These are phyloP conservation scores for Tiphia femorata DNA, from an alignment of 2,888 invertebrate species.

Conservation along the genomic window DNA sequence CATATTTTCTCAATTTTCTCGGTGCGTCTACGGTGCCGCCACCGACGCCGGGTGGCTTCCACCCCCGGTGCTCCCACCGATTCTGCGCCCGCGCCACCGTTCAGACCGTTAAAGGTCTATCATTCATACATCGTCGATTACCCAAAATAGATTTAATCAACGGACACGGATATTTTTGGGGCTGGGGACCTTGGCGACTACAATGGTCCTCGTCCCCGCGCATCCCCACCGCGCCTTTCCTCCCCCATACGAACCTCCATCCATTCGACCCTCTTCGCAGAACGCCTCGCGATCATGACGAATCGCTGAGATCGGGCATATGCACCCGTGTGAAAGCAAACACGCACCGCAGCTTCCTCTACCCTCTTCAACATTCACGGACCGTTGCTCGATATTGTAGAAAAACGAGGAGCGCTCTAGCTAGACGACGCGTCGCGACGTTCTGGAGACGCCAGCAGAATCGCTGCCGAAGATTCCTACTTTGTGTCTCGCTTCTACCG, in stretches of 20 bases:
- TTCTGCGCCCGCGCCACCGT: background rate
- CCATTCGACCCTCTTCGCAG: too few species aligned
- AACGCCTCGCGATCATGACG: constrained; percentile 61
- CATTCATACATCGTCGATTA: constrained; percentile 56
- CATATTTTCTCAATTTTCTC: constrained; percentile 34
- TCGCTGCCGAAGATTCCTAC: too few species aligned
- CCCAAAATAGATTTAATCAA: constrained; percentile 60
- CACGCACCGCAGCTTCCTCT: constrained; percentile 41
- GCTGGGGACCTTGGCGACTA: constrained; percentile 33
- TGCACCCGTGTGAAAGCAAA: constrained; percentile 57
- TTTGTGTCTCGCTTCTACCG: too few species aligned
- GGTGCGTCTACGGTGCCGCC: too few species aligned
- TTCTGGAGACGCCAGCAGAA: too few species aligned
- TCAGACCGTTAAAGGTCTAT: constrained; percentile 30
- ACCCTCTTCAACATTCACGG: too few species aligned
- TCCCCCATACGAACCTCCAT: background rate
- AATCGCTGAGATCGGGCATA: constrained; percentile 60
- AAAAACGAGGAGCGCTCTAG: too few species aligned
- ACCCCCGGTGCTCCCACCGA: constrained; percentile 11
- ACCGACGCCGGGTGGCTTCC: constrained; percentile 12
- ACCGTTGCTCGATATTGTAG: too few species aligned
- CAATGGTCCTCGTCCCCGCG: constrained; percentile 23
- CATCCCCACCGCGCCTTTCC: constrained; percentile 15
- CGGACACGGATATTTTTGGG: constrained; percentile 39
- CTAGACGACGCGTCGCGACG: too few species aligned